Evolutionary conservation across 2,797 vertebrate species (phyloP), one percentile per base, ranked within the genome.

Genomic region (Eleutherodactylus coqui): DNA sequence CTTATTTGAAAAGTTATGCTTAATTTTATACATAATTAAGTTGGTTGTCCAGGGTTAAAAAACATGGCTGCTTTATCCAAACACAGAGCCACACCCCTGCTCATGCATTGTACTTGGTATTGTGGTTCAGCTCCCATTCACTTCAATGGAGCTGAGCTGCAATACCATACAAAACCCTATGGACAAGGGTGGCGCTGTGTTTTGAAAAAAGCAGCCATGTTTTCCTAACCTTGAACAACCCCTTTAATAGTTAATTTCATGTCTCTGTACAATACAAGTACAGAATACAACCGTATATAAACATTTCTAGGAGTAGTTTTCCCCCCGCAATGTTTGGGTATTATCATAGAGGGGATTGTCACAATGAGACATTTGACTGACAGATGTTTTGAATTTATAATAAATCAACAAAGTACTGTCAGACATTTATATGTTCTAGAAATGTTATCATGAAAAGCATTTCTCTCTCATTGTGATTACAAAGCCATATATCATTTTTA

Each of bases 281-380:
- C 38, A 17, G 14, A 24, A 24, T 49, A 34, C 32, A 16, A 38
- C 19, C 36, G 53, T 55, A 36, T 78, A 38, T 36, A 78, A 58
- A 60, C 76, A 78, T 38, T n/a, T 27, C n/a, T 11, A 9, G 38
- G 60, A 58, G 11, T 60, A 43, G 24, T 58, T 38, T 41, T 36
- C 53, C 36, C 13, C 24, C 24, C 3, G 14, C 49, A 55, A 21
- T n/a, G 51, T 78, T 58, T 55, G 41, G 38, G 11, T 51, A 34
- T 55, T 58, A 36, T 77, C 58, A 38, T 38, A 55, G 11, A 67
- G 41, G 21, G 19, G 51, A 60, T 78, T 78, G 51, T 78, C 41
- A 60, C 55, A 60, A 78, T 58, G 53, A 78, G 76, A 78, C 53
- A 78, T 32, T 78, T 78, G 76, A 78, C 55, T 41, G 76, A 78